Percentiles rank a stretch among this genome's conserved stretches.
These are phyloP conservation scores for Neoscelio sp. DNA, from an alignment of 2,888 invertebrate species.

Conservation along the genomic window DNA sequence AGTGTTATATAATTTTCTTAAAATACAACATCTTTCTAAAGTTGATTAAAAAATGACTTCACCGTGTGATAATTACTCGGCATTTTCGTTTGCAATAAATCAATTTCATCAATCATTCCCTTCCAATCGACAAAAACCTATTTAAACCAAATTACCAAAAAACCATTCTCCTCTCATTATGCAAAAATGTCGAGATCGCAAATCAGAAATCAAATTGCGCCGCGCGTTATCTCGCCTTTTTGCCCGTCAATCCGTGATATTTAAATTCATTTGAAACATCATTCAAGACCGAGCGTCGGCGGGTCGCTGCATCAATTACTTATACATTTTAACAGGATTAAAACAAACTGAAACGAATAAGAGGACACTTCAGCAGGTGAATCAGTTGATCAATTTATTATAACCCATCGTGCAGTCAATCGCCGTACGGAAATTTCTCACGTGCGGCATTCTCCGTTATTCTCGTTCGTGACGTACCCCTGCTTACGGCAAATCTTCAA, in stretches of 20 bases:
- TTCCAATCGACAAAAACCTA: slow-evolving; percentile 12
- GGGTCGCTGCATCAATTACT: slow-evolving; percentile 53
- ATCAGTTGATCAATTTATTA: slow-evolving; percentile 66
- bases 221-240: slow-evolving; percentile 14
- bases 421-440: slow-evolving; percentile 62
- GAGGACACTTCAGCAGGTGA: slow-evolving; percentile 64
- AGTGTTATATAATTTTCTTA: too few species aligned
- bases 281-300: slow-evolving; percentile 36
- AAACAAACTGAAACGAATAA: slow-evolving; percentile 43
- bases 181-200: slow-evolving; percentile 15
- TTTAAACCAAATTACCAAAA: slow-evolving; percentile 16
- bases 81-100: slow-evolving; percentile 5
- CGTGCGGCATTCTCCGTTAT: slow-evolving; percentile 57
- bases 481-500: slow-evolving; percentile 63
- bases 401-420: slow-evolving; percentile 62
- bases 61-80: too few species aligned
- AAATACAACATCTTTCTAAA: too few species aligned
- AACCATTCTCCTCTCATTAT: slow-evolving; percentile 2
- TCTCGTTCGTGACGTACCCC: slow-evolving; percentile 49
- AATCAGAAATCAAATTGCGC: slow-evolving; percentile 33
- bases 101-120: slow-evolving; percentile 13
- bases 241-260: slow-evolving; percentile 41
- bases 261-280: slow-evolving; percentile 45
- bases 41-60: too few species aligned
- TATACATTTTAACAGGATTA: slow-evolving; percentile 32